Base-by-base conservation (phyloP, 2,888 invertebrate genomes). In the Tridacna crocea region DNA sequence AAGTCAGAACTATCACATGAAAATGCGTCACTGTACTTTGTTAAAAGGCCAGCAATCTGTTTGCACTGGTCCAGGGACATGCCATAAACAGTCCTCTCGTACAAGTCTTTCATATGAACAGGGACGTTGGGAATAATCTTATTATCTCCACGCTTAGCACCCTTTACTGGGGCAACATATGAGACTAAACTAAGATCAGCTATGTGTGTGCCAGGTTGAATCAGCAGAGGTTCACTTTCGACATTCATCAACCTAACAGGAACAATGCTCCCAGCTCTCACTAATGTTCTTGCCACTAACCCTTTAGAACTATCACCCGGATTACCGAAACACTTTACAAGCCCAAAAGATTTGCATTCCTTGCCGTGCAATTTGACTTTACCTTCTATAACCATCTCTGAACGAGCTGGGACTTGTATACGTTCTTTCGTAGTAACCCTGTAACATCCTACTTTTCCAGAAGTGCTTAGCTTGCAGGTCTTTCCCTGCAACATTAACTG, bases 1-100 rank as follows among this genome's bases (percentile, higher is more conserved):
- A 79, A 17, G 48, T 79, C 74, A 19, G 51, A 47, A n/a, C 65
- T 36, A 19, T 61, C 46, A 12, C 12, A 19, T 22, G 78, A 78
- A 65, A 72, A 78, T 2, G 72, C 66, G 15, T 48, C 12, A 17
- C 65, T 26, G 58, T 79, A 74, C 24, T 74, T 79, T 24, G 17
- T 36, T 0, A 74, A 27, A 12, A 73, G 19, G 24, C 55, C 12
- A 22, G 19, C 36, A 13, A 68, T 22, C 4, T 78, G 22, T 58
- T 27, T 22, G 8, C 58, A n/a, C 55, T 72, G 72, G 4, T 72
- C 48, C 13, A 27, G 13, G 8, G 22, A 6, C 48, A 74, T 26
- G 3, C 74, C 74, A 26, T 61, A 2, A 36, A 36, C 47, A 17
- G 65, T 75, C 47, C 65, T 17, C 8, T 63, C 48, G 36, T 63